These are phyloP conservation scores for Parapristionchus giblindavisi DNA, from an alignment of 2,888 invertebrate genomes.

Conservation along the genomic window DNA sequence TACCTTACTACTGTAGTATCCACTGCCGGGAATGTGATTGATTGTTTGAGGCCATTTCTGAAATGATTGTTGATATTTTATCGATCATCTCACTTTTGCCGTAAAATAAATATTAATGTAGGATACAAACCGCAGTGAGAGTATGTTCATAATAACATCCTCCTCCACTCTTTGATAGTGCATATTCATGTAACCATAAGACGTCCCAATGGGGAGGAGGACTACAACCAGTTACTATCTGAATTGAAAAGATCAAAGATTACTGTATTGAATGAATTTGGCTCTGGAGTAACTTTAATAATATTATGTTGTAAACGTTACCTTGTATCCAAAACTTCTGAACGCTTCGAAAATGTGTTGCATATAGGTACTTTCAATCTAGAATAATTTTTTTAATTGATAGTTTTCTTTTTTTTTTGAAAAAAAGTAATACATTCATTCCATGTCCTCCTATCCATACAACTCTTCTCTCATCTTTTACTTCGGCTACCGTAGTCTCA, in stretches of 20 bases:
- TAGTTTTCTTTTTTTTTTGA: neutral
- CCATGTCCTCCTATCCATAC: conserved; percentile 58
- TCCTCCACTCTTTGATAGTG: conserved; percentile 12
- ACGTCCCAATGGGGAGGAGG: conserved; percentile 79
- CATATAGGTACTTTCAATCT: conserved; percentile 76
- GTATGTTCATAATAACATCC: conserved; percentile 10
- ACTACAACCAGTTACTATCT: conserved; percentile 42
- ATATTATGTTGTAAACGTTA: conserved; percentile 69
- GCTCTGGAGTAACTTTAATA: neutral
- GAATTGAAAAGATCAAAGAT: neutral
- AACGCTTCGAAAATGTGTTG: conserved; percentile 85
- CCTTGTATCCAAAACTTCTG: conserved; percentile 80
- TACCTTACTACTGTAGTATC: conserved; percentile 90
- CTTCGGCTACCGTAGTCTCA: neutral
- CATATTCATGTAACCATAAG: conserved; percentile 78
- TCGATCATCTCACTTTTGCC: neutral
- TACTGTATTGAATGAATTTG: neutral
- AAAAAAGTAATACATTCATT: conserved; percentile 46
- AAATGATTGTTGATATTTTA: conserved; percentile 13
- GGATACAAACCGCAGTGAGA: neutral
- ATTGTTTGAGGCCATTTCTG: conserved; percentile 78
- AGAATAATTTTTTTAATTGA: conserved; percentile 19
- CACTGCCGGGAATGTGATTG: conserved; percentile 93
- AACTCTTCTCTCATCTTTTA: conserved; percentile 33
- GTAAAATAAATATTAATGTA: neutral